Base-by-base conservation (phyloP, 2,113 vertebrate genomes). In the Malurus cyaneus region DNA sequence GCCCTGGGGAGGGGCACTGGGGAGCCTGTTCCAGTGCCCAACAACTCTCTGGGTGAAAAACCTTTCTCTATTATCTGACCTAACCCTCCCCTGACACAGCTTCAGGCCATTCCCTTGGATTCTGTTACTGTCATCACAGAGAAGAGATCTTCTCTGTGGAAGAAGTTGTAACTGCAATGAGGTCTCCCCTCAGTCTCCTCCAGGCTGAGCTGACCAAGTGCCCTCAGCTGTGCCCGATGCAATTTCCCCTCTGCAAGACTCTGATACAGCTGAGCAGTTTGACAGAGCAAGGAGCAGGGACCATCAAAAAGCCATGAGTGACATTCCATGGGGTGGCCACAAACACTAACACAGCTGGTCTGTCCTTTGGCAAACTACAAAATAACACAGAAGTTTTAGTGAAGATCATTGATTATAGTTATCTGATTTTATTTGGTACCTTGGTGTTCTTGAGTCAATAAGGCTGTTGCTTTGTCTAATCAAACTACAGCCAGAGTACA, bases 51-150 rank as follows among this genome's bases (percentile, higher is more conserved):
- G 20, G 11, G 20, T 50, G 25, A 42, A 42, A 16, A 71, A 42
- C 0, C 5, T 42, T 34, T 29, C 29, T 8, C 19, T 10, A 0
- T 29, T 15, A 56, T 10, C 25, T 0, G 31, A 6, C 11, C 7
- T 3, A 49, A 64, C 21, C 31, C 19, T 49, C 5, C 4, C 13
- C 20, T 26, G 4, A 18, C 52, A 34, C 8, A 59, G 2, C 13
- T 39, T 41, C 24, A 41, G 29, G 3, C 41, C 42, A 20, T 17
- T 62, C 34, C 7, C 19, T 60, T 1, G 1, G 3, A 8, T 62
- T 8, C 5, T 71, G 57, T 47, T 34, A 54, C 29, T 28, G 12
- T 32, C 7, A 71, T 6, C n/a, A 41, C 2, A 14, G 24, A n/a
- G 9, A 4, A n/a, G 42, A 24, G 28, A 47, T 39, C 23, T 36